Conservation (phyloP, 2,113 vertebrate genomes). For the Ailurus styani region DNA sequence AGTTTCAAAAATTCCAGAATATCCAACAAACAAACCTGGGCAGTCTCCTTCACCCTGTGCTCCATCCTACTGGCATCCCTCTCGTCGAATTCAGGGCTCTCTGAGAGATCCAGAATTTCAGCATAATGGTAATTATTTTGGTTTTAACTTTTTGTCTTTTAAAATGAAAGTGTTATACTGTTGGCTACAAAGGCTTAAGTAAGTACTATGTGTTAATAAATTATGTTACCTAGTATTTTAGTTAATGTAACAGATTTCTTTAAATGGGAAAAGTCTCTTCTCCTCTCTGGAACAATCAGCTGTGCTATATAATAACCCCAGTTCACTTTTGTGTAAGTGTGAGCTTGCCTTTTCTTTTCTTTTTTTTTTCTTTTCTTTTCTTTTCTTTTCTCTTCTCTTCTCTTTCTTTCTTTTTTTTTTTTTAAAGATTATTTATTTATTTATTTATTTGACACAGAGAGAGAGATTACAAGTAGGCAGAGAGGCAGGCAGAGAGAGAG, state of each 20-base stretch:
- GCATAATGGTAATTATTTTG: conserved; percentile 84
- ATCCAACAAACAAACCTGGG: not conserved
- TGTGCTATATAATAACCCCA: not conserved
- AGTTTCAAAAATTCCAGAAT: conserved; percentile 44
- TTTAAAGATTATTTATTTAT: too few relatives aligned
- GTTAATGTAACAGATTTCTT: not conserved
- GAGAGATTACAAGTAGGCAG: too few relatives aligned
- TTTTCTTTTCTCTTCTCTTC: too few relatives aligned
- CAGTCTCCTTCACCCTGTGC: conserved; percentile 22
- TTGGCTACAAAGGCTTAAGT: not conserved
- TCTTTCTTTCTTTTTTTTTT: too few relatives aligned
- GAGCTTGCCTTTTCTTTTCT: not conserved
- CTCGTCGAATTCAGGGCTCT: conserved; percentile 85
- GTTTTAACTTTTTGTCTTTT: conserved; percentile 33
- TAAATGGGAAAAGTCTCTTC: not conserved
- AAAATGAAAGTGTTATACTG: not conserved
- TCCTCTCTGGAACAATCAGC: not conserved
- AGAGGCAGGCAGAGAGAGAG: too few relatives aligned
- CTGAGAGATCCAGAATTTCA: conserved; percentile 90
- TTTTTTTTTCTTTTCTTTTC: too few relatives aligned
- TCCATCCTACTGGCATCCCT: conserved; percentile 69
- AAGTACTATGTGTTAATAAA: not conserved
- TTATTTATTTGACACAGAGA: too few relatives aligned
- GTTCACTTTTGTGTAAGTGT: not conserved
- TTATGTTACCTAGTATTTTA: not conserved